phyloP scores from a whole-genome alignment of 2,113 vertebrate genomes.

The Falco punctatus region DNA sequence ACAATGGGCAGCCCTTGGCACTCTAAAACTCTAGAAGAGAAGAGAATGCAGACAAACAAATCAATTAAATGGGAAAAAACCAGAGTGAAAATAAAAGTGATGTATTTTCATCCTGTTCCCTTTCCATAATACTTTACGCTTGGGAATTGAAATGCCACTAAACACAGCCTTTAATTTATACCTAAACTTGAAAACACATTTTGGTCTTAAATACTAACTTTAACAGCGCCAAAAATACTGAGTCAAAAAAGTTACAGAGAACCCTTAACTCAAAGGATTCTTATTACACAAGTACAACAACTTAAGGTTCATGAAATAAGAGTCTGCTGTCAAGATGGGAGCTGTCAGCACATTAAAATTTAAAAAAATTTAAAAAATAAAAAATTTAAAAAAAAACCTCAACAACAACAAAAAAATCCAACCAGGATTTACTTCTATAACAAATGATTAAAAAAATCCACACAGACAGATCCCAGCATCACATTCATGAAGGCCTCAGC shows the following conservation, averaged over 20 bases:
- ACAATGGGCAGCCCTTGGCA: conserved; percentile 97
- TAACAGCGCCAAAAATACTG: background rate
- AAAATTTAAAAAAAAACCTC: too few species aligned
- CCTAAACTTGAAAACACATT: background rate
- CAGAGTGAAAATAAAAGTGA: background rate
- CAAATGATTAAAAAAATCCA: background rate
- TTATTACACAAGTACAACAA: background rate
- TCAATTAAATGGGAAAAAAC: background rate
- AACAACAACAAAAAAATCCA: background rate
- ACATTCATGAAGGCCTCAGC: background rate
- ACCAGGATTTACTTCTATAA: conserved; percentile 10
- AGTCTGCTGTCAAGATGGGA: conserved; percentile 27
- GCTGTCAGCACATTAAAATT: conserved; percentile 23
- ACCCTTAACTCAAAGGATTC: background rate
- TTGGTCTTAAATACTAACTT: background rate
- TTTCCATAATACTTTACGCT: background rate
- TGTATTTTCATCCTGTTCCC: background rate
- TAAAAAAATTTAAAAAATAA: too few species aligned
- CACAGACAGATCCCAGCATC: background rate
- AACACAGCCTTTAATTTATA: background rate
- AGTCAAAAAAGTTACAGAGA: background rate
- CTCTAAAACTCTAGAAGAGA: conserved; percentile 87
- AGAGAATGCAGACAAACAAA: background rate
- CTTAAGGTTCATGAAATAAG: background rate
- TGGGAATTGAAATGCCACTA: background rate